Evolutionary conservation across 2,797 vertebrate genomes (phyloP).

Genomic region (Poeciliopsis infans): DNA sequence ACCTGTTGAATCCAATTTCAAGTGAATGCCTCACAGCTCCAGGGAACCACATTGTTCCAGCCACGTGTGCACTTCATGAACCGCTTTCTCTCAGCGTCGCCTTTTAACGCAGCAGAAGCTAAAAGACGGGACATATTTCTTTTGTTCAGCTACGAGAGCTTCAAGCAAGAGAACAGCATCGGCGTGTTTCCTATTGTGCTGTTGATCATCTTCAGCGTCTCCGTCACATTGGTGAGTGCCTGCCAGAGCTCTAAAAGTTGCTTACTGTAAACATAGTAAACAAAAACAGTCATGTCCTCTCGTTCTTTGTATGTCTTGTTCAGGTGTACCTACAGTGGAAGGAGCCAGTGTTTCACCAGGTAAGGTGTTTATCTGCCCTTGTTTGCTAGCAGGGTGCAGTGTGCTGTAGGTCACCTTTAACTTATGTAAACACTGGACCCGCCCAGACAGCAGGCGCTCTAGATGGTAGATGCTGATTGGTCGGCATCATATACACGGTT

Average conservation of each 20-base stretch:
- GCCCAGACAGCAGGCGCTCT: neutral
- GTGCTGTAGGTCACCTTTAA: constrained; percentile 18
- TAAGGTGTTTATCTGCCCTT: constrained; percentile 64
- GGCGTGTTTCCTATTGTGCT: constrained; percentile 87
- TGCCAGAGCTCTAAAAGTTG: neutral
- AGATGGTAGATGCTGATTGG: neutral
- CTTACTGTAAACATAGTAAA: neutral
- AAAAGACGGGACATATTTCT: neutral
- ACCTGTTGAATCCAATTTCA: constrained; percentile 3
- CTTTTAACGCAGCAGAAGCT: neutral
- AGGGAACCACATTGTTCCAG: neutral
- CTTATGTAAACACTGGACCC: constrained; percentile 39
- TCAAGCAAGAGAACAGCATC: constrained; percentile 89
- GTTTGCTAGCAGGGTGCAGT: constrained; percentile 57
- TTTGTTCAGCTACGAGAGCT: constrained; percentile 93
- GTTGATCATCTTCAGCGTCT: constrained; percentile 89
- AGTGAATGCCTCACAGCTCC: neutral
- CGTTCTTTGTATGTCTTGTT: constrained; percentile 41
- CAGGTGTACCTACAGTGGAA: constrained; percentile 96
- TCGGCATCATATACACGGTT: neutral
- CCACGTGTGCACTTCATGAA: neutral
- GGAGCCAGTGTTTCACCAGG: constrained; percentile 98
- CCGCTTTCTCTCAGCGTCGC: constrained; percentile 9
- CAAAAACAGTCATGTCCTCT: neutral
- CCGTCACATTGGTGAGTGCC: constrained; percentile 91